Evolutionary conservation across 2,797 vertebrate genomes (phyloP), one percentile per base, ranked within the genome.

Genomic region (Enteromius paludinosus): DNA sequence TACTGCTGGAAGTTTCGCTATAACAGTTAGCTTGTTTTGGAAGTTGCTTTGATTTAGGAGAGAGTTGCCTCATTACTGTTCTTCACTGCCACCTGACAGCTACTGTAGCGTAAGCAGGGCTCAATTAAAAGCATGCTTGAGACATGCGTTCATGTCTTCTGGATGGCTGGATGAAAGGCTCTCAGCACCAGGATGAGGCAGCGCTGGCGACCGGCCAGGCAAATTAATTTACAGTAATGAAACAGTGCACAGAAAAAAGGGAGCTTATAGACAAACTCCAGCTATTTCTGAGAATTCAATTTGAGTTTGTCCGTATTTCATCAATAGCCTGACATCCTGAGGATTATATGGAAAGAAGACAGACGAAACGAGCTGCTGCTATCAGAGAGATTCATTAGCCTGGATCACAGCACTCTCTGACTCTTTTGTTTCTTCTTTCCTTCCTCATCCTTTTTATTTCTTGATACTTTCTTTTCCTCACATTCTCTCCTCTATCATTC

Each of bases 221-320:
- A 88, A 90, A 90, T 90, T 92, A 84, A 93, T 94, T 91, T 91
- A 91, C 88, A 87, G 84, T 92, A 93, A 94, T 93, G 90, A 94
- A 92, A 91, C 91, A 87, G 87, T 77, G 90, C 85, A 81, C 81
- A 84, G 83, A 87, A 88, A 85, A 86, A 90, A 90, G 86, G 85
- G 86, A 69, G 79, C 87, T 90, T 89, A 71, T 74, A 81, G 54
- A 83, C 70, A 80, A 83, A 69, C 79, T 35, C 20, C 3, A 12
- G 28, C n/a, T 33, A 25, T 59, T 78, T 64, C 83, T 65, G 68
- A 79, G 76, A 83, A 82, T 80, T 69, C 81, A 83, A 86, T 82
- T 65, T 83, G 82, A 72, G 61, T 80, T 80, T 76, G 68, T 84
- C 74, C 85, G 38, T 4, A 59, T 84, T 86, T 83, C 80, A 87